A percentile compares a stretch with the other conserved stretches of the same genome.
Conservation (phyloP, 2,888 invertebrate species). For the Trichogramma evanescens region DNA sequence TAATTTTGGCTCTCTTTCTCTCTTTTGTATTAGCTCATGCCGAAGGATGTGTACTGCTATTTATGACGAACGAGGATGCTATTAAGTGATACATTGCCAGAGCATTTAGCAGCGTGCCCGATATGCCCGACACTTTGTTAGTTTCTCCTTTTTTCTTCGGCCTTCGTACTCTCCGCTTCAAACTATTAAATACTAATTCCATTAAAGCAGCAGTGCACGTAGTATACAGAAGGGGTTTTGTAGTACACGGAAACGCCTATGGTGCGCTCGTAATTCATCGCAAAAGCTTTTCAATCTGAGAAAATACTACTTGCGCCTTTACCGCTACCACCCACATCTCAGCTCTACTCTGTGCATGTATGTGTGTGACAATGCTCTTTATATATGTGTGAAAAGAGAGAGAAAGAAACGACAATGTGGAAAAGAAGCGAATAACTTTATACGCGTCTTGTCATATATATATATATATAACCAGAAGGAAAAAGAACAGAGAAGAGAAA, state of each 20-base stretch:
- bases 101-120: slow-evolving; percentile 5
- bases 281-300: slow-evolving; percentile 43
- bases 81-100: slow-evolving; percentile 23
- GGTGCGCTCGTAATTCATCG: slow-evolving; percentile 42
- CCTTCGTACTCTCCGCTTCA: background rate
- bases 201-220: slow-evolving; percentile 37
- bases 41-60: too few species aligned
- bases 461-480: background rate
- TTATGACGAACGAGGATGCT: slow-evolving; percentile 21
- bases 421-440: slow-evolving; percentile 10
- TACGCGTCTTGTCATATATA: background rate
- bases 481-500: slow-evolving; percentile 8
- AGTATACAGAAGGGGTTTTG: slow-evolving; percentile 41
- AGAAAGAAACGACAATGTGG: slow-evolving; percentile 8
- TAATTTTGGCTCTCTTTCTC: too few species aligned
- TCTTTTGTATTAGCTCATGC: too few species aligned
- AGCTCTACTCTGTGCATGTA: too few species aligned
- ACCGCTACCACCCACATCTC: background rate
- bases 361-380: too few species aligned
- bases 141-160: slow-evolving; percentile 9
- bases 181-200: slow-evolving; percentile 48
- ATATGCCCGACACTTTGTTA: slow-evolving; percentile 16
- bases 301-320: slow-evolving; percentile 31
- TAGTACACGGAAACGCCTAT: slow-evolving; percentile 9
- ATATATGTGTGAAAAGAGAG: background rate